Conservation (phyloP, 2,888 invertebrate species). For the Lepidocyrtinus sp. region DNA sequence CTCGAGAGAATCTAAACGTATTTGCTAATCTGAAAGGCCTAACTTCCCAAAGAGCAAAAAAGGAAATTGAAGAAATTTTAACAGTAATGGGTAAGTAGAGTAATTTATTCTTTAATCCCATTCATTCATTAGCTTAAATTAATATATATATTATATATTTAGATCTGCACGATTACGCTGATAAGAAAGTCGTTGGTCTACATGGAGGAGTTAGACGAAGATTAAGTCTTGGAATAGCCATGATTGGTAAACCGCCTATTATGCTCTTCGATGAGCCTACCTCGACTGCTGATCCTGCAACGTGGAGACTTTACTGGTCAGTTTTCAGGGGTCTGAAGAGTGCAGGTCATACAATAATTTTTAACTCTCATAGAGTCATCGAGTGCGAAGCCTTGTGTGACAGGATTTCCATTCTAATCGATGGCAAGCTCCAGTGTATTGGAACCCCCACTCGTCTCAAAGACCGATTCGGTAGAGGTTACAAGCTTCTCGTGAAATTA, state of each 20-base stretch:
- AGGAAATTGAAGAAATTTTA: not conserved
- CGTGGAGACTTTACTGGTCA: slow-evolving; percentile 27
- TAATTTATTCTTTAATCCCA: not conserved
- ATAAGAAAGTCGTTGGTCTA: no score
- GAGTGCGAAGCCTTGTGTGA: slow-evolving; percentile 32
- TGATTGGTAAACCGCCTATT: slow-evolving; percentile 18
- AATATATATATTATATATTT: no score
- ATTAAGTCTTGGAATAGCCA: not conserved
- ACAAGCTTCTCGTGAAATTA: slow-evolving; percentile 35
- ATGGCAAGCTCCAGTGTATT: slow-evolving; percentile 39
- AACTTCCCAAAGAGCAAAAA: not conserved
- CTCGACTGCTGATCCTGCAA: slow-evolving; percentile 23
- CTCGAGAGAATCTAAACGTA: not conserved
- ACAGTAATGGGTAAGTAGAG: slow-evolving; percentile 19
- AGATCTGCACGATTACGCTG: no score
- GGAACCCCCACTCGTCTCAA: slow-evolving; percentile 26
- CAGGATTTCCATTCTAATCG: slow-evolving; percentile 26
- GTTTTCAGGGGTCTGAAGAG: slow-evolving; percentile 11
- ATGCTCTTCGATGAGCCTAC: slow-evolving; percentile 34
- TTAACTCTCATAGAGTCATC: slow-evolving; percentile 32
- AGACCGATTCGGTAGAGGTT: slow-evolving; percentile 33
- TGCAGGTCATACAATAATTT: slow-evolving; percentile 27
- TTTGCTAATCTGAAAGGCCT: slow-evolving; percentile 16
- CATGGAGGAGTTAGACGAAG: slow-evolving; percentile 24
- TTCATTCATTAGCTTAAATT: not conserved